These are phyloP conservation scores for Thamnaconus septentrionalis DNA, from an alignment of 2,113 vertebrate species.

Conservation along the genomic window DNA sequence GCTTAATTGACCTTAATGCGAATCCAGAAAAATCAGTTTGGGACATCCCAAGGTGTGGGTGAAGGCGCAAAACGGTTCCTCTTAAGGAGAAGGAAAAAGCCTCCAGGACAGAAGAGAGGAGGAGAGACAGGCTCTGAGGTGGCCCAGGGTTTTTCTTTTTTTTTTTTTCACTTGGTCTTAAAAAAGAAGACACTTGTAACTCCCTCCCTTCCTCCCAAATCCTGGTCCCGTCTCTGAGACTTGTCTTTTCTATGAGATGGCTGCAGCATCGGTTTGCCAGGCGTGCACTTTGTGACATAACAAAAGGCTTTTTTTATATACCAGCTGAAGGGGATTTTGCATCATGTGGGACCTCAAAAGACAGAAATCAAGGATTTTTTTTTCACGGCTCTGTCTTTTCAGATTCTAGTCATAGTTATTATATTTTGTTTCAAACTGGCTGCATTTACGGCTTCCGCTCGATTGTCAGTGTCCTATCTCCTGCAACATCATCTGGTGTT, in stretches of 20 bases:
- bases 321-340: no score
- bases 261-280: no score
- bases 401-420: no score
- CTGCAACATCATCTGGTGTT: no score
- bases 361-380: no score
- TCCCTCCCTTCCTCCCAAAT: background rate
- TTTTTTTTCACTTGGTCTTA: background rate
- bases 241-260: conserved; percentile 7
- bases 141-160: background rate
- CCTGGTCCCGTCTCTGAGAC: conserved; percentile 1
- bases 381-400: no score
- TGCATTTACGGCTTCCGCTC: no score
- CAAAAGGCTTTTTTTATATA: no score
- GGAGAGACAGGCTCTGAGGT: background rate
- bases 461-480: no score
- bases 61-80: background rate
- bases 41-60: background rate
- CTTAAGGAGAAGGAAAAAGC: background rate
- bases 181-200: background rate
- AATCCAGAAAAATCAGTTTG: background rate
- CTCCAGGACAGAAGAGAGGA: background rate
- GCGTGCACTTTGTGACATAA: no score
- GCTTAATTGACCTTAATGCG: background rate
- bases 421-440: no score
- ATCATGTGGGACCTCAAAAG: no score